Conservation (phyloP, 2,797 vertebrate genomes). For the Chloroceryle amazona region DNA sequence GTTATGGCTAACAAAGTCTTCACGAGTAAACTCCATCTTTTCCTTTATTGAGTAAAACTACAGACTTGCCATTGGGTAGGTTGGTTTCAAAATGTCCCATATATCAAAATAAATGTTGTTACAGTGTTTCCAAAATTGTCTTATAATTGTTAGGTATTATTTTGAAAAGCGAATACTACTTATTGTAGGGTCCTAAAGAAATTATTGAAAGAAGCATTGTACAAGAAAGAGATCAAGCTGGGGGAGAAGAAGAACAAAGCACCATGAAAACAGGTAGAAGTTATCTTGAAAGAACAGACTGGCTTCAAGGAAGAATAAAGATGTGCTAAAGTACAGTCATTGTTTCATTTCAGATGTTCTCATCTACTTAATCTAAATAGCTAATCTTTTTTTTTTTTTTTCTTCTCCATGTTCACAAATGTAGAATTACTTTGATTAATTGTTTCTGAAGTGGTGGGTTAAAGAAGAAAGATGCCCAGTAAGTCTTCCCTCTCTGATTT, state of each 20-base stretch:
- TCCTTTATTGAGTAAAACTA: background rate
- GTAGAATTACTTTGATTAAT: background rate
- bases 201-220: background rate
- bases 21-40: background rate
- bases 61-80: background rate
- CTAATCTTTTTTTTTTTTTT: background rate
- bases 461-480: background rate
- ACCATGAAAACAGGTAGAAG: background rate
- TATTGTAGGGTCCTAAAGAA: background rate
- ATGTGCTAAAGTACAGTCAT: background rate
- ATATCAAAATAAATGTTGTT: background rate
- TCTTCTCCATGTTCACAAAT: background rate
- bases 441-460: background rate
- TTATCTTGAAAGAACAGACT: background rate
- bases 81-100: background rate
- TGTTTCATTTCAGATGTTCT: background rate
- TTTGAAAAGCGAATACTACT: background rate
- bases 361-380: background rate
- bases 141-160: background rate
- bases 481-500: background rate
- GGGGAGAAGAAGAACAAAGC: background rate
- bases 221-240: background rate
- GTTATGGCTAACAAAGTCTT: background rate
- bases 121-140: background rate
- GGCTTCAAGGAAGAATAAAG: background rate